Conservation (phyloP, 2,888 invertebrate species). For the Pseudococcus jackbeardsleyi region DNA sequence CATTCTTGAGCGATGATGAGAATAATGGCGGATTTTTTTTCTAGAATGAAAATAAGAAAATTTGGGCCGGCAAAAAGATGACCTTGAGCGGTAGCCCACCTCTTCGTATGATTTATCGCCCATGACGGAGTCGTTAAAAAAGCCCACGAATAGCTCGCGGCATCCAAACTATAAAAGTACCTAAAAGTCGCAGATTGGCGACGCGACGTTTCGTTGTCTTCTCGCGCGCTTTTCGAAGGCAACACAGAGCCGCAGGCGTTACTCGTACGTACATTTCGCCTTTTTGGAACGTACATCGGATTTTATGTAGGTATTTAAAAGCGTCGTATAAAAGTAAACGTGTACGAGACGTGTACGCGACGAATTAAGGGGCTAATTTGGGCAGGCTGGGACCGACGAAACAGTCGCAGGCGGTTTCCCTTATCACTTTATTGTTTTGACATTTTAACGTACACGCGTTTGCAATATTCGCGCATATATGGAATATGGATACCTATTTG, state of each 20-base stretch:
- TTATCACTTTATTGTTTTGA: conserved; percentile 46
- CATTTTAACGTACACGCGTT: background rate
- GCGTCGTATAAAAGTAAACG: background rate
- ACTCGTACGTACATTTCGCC: background rate
- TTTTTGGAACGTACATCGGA: background rate
- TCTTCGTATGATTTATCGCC: background rate
- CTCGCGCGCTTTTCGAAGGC: background rate
- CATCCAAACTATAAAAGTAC: conserved; percentile 1
- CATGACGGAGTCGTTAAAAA: conserved; percentile 40
- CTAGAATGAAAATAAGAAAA: background rate
- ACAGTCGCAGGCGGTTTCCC: background rate
- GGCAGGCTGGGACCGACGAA: background rate
- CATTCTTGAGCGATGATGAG: too few species aligned
- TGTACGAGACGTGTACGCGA: background rate
- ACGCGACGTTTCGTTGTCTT: conserved; percentile 15
- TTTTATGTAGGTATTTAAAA: background rate
- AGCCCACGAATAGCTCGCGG: background rate
- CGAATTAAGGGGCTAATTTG: conserved; percentile 37
- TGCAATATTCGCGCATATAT: background rate
- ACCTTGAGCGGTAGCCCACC: conserved; percentile 9
- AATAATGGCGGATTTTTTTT: too few species aligned
- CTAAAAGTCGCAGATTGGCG: background rate
- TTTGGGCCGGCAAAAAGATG: background rate
- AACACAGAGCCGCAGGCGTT: background rate
- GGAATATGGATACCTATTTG: background rate